Evolutionary conservation across 2,888 invertebrate genomes (phyloP).

Genomic region (Leuctra nigra): DNA sequence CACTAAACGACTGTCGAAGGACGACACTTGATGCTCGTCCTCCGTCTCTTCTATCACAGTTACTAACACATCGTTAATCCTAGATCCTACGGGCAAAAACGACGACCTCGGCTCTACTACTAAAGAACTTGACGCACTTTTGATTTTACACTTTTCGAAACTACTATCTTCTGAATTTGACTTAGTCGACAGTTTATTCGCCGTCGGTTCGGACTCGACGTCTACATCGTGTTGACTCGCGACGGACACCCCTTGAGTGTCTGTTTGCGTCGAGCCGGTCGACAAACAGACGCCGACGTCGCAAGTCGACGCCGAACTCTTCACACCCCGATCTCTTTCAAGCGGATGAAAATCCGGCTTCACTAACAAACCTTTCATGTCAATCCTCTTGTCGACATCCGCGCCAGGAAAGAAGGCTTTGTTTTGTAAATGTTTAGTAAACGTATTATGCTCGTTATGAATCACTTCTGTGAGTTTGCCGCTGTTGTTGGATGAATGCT

Average conservation of each 20-base stretch:
- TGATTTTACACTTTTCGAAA: constrained; percentile 33
- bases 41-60: constrained; percentile 60
- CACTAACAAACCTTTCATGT: not conserved
- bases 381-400: not conserved
- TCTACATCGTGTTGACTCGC: not conserved
- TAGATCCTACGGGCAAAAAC: constrained; percentile 27
- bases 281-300: not conserved
- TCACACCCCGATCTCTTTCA: not conserved
- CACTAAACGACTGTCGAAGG: constrained; percentile 4
- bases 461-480: constrained; percentile 16
- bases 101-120: constrained; percentile 37
- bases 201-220: not conserved
- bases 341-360: not conserved
- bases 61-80: constrained; percentile 21
- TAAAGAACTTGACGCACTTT: constrained; percentile 41
- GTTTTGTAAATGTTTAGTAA: not conserved
- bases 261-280: not conserved
- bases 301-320: not conserved
- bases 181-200: not conserved
- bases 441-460: constrained; percentile 21
- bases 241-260: not conserved
- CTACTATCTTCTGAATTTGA: constrained; percentile 6
- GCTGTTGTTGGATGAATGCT: constrained; percentile 20
- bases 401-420: not conserved
- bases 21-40: constrained; percentile 32